Evolutionary conservation across 2,888 invertebrate genomes (phyloP).

Genomic region (Tipula vernalis): DNA sequence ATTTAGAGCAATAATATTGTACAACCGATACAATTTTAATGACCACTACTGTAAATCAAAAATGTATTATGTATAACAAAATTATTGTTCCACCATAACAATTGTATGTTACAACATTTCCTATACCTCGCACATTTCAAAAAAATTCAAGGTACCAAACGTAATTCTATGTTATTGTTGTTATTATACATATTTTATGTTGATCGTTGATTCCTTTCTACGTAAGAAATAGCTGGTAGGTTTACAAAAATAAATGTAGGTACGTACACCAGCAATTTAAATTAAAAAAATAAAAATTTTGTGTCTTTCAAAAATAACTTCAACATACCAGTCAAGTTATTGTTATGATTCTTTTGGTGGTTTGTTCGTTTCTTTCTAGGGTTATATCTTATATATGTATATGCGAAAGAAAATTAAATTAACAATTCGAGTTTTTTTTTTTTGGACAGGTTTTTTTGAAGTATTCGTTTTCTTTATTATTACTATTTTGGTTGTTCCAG

Average conservation of each 20-base stretch:
- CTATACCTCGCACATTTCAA: not conserved
- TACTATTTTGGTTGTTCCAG: not conserved
- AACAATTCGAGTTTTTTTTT: not conserved
- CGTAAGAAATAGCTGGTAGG: not conserved
- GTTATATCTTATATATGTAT: not conserved
- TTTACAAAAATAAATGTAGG: not conserved
- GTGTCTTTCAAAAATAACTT: not conserved
- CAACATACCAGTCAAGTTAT: not conserved
- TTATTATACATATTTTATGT: not conserved
- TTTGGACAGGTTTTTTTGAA: not conserved
- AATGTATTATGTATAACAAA: too few relatives aligned
- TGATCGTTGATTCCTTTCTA: not conserved
- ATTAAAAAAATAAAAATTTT: not conserved
- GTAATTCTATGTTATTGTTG: not conserved
- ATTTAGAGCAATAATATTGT: too few relatives aligned
- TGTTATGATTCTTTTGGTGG: not conserved
- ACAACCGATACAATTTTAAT: not conserved
- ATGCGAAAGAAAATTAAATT: not conserved
- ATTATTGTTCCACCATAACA: not conserved
- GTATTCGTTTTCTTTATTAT: not conserved
- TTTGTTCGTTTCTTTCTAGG: not conserved
- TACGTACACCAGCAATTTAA: not conserved
- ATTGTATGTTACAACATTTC: not conserved
- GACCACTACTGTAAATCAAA: not conserved
- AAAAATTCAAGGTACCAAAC: not conserved